A percentile compares a stretch with the other conserved stretches of the same genome.
phyloP scores from a whole-genome alignment of 2,113 vertebrate genomes.

The Sinocyclocheilus rhinocerous region DNA sequence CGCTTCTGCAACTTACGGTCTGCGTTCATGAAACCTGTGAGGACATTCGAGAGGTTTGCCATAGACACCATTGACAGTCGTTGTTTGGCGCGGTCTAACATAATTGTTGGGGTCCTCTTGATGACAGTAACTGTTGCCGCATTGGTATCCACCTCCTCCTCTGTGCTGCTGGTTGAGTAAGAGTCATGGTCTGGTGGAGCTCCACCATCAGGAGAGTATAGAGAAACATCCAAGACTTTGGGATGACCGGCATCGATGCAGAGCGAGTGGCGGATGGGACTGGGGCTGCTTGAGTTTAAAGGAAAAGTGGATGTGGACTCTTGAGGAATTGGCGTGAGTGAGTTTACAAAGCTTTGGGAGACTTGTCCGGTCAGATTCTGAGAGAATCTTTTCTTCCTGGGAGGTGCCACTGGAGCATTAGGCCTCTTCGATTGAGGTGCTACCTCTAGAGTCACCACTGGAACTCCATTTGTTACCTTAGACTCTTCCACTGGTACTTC shows the following conservation, averaged over 20 bases:
- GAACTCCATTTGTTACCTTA: constrained; percentile 36
- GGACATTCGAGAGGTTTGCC: constrained; percentile 78
- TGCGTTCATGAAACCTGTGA: constrained; percentile 86
- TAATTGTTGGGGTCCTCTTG: constrained; percentile 83
- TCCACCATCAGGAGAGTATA: constrained; percentile 77
- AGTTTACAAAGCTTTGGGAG: neutral
- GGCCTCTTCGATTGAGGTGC: constrained; percentile 59
- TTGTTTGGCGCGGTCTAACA: constrained; percentile 85
- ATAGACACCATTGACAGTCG: constrained; percentile 88
- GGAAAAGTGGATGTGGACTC: constrained; percentile 5
- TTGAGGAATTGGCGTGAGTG: neutral
- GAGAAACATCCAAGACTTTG: constrained; percentile 75
- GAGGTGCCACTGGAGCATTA: constrained; percentile 78
- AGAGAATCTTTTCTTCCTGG: constrained; percentile 74
- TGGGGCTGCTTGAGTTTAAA: constrained; percentile 38
- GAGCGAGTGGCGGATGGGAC: neutral
- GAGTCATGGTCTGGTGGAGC: constrained; percentile 81
- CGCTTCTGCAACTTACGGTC: constrained; percentile 89
- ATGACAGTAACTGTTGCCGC: constrained; percentile 33
- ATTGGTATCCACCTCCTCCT: constrained; percentile 83
- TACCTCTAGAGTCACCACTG: neutral
- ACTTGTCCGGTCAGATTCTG: constrained; percentile 33
- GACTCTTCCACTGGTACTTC: constrained; percentile 40
- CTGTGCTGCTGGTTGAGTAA: constrained; percentile 89
- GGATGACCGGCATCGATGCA: constrained; percentile 55